Conservation (phyloP, 2,797 vertebrate species). For the Poecilia wingei region DNA sequence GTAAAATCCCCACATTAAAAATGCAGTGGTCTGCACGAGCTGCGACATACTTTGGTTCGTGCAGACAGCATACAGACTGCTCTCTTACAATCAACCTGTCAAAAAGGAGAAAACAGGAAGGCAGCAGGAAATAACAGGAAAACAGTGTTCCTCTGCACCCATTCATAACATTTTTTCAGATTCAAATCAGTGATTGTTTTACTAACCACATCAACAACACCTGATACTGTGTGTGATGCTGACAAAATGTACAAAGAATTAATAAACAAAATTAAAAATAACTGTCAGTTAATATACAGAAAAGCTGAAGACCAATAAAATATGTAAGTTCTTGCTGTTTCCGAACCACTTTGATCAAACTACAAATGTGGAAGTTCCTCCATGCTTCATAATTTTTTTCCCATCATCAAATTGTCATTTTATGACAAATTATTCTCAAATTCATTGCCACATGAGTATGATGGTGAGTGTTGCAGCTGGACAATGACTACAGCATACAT, state of each 20-base stretch:
- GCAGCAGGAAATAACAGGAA: conserved; percentile 49
- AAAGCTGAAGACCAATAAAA: background rate
- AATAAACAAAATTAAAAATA: background rate
- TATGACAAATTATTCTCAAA: background rate
- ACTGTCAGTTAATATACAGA: background rate
- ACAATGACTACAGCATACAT: background rate
- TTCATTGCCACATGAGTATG: too few relatives aligned
- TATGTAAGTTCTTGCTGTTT: background rate
- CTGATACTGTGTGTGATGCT: background rate
- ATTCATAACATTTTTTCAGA: background rate
- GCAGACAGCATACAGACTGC: conserved; percentile 5
- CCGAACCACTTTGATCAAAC: background rate
- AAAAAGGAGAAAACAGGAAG: conserved; percentile 46
- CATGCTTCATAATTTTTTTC: background rate
- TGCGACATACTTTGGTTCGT: background rate
- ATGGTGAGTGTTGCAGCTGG: background rate
- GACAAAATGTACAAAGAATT: background rate
- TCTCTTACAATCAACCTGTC: conserved; percentile 37
- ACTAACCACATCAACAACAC: background rate
- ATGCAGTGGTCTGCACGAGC: background rate
- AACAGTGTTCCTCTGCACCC: background rate
- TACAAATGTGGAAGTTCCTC: background rate
- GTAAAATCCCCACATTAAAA: background rate
- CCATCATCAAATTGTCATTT: background rate
- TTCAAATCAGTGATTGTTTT: background rate